Evolutionary conservation across 2,113 vertebrate genomes (phyloP), one percentile per base, ranked within the genome.

Genomic region (Erythrocercus mccallii): DNA sequence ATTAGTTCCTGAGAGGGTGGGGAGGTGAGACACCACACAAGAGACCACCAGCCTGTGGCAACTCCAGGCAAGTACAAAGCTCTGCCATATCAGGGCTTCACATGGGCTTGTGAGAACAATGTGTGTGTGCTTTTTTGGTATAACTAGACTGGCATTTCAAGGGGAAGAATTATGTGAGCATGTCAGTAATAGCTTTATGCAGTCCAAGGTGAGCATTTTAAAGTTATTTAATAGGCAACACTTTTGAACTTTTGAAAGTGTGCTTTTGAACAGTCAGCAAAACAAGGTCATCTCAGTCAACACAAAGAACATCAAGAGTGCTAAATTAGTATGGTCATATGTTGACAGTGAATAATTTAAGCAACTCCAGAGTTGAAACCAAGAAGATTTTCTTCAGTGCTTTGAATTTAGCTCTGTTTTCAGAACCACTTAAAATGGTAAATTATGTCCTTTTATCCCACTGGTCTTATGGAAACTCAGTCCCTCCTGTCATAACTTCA

Each of bases 301-400:
- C 42, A 51, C 45, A 86, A 95, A 94, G 86, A 92, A 62, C 37
- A 88, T 30, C 28, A 50, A n/a, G 86, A 87, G 57, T 60, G 78
- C 60, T 90, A 88, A 92, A 61, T 88, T 65, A 58, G 42, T 80
- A 40, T 3, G 54, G 66, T 88, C 42, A 51, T 87, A 66, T 71
- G 35, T 91, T 94, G 94, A 74, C 77, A 91, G 65, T 53, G 88
- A 94, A 94, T 84, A 97, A 91, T 62, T 92, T 74, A 89, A 92
- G 48, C 56, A 86, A 44, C 45, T 21, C 30, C 56, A 78, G 60
- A 78, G 13, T 18, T 92, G 69, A 81, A 80, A 87, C 65, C 51
- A 81, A 72, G 74, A 93, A 37, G 35, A 64, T 86, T 95, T 88
- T 72, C 16, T 90, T 88, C 76, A 62, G 3, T 70, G 35, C 33